A percentile compares a stretch with the other conserved stretches of the same genome.
phyloP scores from a whole-genome alignment of 2,888 invertebrate genomes.

The Eupithecia inturbata region DNA sequence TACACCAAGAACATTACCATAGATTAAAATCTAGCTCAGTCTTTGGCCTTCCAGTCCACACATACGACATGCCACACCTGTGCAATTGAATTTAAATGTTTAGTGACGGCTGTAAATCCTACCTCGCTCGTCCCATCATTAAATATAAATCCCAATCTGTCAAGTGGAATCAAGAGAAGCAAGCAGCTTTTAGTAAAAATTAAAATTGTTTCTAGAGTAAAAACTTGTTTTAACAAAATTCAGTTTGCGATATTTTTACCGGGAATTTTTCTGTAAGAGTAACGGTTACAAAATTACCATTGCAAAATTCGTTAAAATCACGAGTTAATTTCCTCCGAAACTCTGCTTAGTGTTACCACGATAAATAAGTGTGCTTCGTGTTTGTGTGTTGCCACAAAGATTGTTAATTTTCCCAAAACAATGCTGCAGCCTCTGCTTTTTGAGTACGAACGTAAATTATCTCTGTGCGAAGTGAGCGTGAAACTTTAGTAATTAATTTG shows the following conservation, averaged over 20 bases:
- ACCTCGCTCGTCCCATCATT: not conserved
- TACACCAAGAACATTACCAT: no score
- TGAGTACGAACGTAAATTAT: slow-evolving; percentile 40
- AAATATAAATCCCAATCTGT: not conserved
- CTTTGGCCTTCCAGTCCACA: not conserved
- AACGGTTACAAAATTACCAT: slow-evolving; percentile 1
- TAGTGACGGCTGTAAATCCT: not conserved
- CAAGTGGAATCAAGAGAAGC: not conserved
- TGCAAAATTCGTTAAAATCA: slow-evolving; percentile 18
- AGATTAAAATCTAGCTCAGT: not conserved
- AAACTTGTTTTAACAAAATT: not conserved
- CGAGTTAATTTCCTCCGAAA: slow-evolving; percentile 30
- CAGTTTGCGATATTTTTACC: not conserved
- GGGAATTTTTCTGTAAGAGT: not conserved
- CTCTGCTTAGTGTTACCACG: slow-evolving; percentile 31
- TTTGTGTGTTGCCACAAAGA: slow-evolving; percentile 42
- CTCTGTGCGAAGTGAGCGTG: slow-evolving; percentile 29
- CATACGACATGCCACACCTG: not conserved
- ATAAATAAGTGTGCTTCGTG: slow-evolving; percentile 28
- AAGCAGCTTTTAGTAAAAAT: not conserved
- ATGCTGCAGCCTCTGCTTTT: slow-evolving; percentile 26
- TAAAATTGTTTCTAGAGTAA: not conserved
- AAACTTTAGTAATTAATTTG: slow-evolving; percentile 44
- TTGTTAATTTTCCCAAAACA: slow-evolving; percentile 45
- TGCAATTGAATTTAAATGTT: not conserved